Evolutionary conservation across 2,113 vertebrate species (phyloP).

Genomic region (Kryptolebias marmoratus): DNA sequence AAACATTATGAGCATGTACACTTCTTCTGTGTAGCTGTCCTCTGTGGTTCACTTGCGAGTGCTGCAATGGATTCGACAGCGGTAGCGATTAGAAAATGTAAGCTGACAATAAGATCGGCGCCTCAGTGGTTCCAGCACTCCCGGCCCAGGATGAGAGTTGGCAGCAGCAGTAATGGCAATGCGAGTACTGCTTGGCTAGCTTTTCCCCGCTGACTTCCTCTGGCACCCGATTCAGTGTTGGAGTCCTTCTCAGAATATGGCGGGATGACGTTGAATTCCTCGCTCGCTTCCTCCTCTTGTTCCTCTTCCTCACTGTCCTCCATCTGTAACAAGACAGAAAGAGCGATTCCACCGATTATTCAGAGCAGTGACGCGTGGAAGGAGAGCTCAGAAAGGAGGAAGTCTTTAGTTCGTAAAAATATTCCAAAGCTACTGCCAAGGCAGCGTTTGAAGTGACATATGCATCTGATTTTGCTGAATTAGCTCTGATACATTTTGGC

Average conservation of each 20-base stretch:
- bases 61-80: conserved; percentile 50
- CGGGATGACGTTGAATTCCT: conserved; percentile 74
- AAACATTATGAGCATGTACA: conserved; percentile 32
- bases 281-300: conserved; percentile 47
- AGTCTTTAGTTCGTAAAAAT: conserved; percentile 28
- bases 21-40: conserved; percentile 37
- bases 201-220: conserved; percentile 62
- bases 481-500: neutral
- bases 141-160: conserved; percentile 57
- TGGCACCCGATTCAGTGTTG: conserved; percentile 58
- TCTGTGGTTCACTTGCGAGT: conserved; percentile 31
- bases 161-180: conserved; percentile 65
- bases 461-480: neutral
- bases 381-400: conserved; percentile 14
- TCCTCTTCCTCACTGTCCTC: conserved; percentile 70
- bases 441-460: neutral
- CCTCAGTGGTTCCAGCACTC: conserved; percentile 57
- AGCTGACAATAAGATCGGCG: conserved; percentile 23
- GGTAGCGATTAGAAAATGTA: conserved; percentile 33
- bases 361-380: conserved; percentile 40
- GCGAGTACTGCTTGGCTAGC: conserved; percentile 36
- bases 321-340: conserved; percentile 62
- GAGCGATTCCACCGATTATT: conserved; percentile 58
- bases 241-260: conserved; percentile 77
- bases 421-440: conserved; percentile 7